phyloP scores from a whole-genome alignment of 64 coral and sea anemone species.

The Montipora cactus region DNA sequence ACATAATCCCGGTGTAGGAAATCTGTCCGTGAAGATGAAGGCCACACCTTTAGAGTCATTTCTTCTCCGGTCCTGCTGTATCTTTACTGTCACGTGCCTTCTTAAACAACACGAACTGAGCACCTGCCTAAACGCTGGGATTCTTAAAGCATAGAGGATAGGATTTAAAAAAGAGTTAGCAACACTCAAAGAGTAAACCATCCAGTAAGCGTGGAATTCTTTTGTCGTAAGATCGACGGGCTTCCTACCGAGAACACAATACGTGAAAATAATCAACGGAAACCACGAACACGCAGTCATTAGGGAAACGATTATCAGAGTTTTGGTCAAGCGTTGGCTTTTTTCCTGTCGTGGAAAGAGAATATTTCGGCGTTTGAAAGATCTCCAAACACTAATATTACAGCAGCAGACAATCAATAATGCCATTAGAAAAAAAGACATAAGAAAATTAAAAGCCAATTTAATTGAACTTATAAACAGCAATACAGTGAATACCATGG shows the following conservation, averaged over 20 bases:
- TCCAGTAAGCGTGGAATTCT: background rate
- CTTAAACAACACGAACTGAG: background rate
- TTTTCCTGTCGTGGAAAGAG: background rate
- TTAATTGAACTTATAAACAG: background rate
- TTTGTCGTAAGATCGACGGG: background rate
- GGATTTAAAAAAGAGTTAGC: background rate
- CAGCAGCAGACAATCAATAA: background rate
- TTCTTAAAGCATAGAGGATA: conserved; percentile 12
- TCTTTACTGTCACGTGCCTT: no score
- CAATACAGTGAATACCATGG: background rate
- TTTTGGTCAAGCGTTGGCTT: background rate
- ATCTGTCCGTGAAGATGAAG: background rate
- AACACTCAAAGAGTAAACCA: background rate
- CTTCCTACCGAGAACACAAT: no score
- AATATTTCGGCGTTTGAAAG: background rate
- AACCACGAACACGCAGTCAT: background rate
- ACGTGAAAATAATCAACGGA: background rate
- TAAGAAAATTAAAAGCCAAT: background rate
- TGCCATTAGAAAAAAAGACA: background rate
- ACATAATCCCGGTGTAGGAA: background rate
- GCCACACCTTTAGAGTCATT: background rate
- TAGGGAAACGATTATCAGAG: background rate
- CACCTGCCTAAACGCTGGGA: background rate
- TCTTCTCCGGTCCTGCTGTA: background rate
- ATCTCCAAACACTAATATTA: background rate